phyloP scores from a whole-genome alignment of 2,113 vertebrate species.

The Varanus salvator region DNA sequence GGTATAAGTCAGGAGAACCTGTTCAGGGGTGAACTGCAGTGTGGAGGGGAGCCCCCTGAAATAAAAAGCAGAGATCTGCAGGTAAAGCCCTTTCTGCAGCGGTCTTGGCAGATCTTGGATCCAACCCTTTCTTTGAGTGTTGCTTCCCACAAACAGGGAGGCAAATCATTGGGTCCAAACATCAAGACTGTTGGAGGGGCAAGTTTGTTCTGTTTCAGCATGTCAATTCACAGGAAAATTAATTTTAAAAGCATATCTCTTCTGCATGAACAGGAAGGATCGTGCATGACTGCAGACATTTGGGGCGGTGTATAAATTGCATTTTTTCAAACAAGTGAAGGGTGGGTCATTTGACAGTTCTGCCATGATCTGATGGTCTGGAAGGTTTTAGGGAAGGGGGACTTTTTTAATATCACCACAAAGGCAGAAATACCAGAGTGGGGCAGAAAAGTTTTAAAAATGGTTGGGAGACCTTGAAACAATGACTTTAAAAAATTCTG shows the following conservation, averaged over 20 bases:
- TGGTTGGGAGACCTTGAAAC: neutral
- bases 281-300: neutral
- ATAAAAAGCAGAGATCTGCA: too few relatives aligned
- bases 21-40: too few relatives aligned
- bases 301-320: neutral
- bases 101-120: too few relatives aligned
- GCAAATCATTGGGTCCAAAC: neutral
- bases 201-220: too few relatives aligned
- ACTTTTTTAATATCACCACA: neutral
- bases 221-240: too few relatives aligned
- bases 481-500: neutral
- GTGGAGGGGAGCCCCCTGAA: too few relatives aligned
- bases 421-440: neutral
- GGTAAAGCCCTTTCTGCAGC: too few relatives aligned
- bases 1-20: too few relatives aligned
- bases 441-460: neutral
- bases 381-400: neutral
- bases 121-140: too few relatives aligned
- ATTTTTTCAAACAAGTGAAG: neutral
- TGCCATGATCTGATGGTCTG: neutral
- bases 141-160: neutral
- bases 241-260: neutral
- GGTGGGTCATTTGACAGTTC: neutral
- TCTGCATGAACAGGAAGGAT: neutral
- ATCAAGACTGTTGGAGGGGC: neutral